phyloP scores from a whole-genome alignment of 2,888 invertebrate genomes.

The Empis stercorea region DNA sequence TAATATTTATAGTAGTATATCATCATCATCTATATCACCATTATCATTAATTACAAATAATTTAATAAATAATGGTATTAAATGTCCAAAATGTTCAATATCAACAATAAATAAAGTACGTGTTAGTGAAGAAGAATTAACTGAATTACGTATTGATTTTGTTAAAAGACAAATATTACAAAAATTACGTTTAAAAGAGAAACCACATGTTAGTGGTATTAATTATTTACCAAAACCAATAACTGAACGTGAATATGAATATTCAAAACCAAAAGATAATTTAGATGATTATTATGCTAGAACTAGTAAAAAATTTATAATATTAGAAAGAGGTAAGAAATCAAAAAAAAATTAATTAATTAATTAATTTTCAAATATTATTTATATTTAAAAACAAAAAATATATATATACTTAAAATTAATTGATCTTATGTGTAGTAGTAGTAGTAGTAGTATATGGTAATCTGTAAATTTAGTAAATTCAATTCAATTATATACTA shows the following conservation, averaged over 20 bases:
- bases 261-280: constrained; percentile 35
- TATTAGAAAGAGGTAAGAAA: constrained; percentile 59
- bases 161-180: constrained; percentile 75
- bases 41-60: background rate
- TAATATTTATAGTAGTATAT: background rate
- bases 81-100: constrained; percentile 27
- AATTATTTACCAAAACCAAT: constrained; percentile 60
- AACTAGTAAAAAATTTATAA: constrained; percentile 71
- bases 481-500: too few relatives aligned
- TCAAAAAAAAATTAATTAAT: too few relatives aligned
- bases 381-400: too few relatives aligned
- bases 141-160: constrained; percentile 60
- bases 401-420: too few relatives aligned
- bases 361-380: too few relatives aligned
- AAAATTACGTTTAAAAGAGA: constrained; percentile 62
- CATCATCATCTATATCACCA: too few relatives aligned
- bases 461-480: too few relatives aligned
- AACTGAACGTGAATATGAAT: constrained; percentile 38
- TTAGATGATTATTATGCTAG: constrained; percentile 71
- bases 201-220: constrained; percentile 44
- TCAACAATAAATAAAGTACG: constrained; percentile 16
- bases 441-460: too few relatives aligned
- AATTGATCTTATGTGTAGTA: too few relatives aligned
- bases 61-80: constrained; percentile 5
- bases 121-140: constrained; percentile 45